Base-by-base conservation (phyloP, 64 coral and sea anemone species). In the Dendronephthya gigantea region DNA sequence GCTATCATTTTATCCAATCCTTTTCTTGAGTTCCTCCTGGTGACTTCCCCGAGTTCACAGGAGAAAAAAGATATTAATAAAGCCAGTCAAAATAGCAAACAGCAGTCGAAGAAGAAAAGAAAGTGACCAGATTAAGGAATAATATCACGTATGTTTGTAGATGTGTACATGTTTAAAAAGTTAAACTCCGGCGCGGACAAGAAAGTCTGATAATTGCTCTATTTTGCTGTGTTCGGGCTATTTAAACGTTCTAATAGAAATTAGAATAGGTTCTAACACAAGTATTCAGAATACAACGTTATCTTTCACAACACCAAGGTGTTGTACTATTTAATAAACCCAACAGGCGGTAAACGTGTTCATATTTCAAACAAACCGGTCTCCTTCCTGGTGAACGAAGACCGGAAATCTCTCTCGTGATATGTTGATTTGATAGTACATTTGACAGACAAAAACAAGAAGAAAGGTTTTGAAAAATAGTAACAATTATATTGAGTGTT, bases 1-100 rank as follows among this genome's bases (percentile, higher is more conserved):
- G 95, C 95, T 16, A 98, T 98, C 7, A 98, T 98, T 41, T 92
- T 98, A 0, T 98, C 95, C 11, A 92, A 98, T 79, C 95, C 95
- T 12, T 93, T 93, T 87, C 87, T 98, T 51, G 95, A 98, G 85
- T 98, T 98, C 83, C 86, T 98, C 58, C 83, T 98, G 22, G 95
- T 98, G 9, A 98, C 95, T 14, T 98, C 95, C 27, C 95, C 95
- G 23, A 93, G 89, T 6, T 89, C 89, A 25, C 89, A 82, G 6
- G 95, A 98, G 82, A 98, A 98, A 81, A 93, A 92, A 13, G 95
- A 98, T 0, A 35, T 92, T 1, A 92, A 28, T 4, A 79, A 79
- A 34, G 3, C 72, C 10, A 79, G 72, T 39, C 36, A 36, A 29
- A 39, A 79, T 29, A 79, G 30, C 72, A 79, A 79, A 39, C 69